Base-by-base conservation (phyloP, 2,113 vertebrate species). In the Poecilia latipinna region DNA sequence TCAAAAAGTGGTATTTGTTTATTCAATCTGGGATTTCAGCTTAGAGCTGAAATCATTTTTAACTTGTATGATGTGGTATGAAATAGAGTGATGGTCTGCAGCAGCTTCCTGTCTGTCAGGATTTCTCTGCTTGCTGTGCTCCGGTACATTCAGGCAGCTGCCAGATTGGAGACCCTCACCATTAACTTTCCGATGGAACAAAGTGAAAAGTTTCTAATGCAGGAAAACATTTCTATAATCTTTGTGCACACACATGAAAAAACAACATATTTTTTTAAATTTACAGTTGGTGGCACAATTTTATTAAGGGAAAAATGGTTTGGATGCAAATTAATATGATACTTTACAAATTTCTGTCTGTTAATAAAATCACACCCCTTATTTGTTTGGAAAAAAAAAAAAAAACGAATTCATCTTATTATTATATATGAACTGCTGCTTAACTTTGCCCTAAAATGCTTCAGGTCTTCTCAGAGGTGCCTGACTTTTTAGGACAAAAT, bases 401-500 rank as follows among this genome's bases (percentile, higher is more conserved):
- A 22, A 51, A 22, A 51, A 51, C 3, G 8, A 24, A 22, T 51
- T 51, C 7, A 22, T 0, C 5, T 7, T 24, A 57, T 10, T 54
- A 19, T 19, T 19, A 48, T 8, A 57, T 57, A 24, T 8, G 24
- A 57, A 2, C 22, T 10, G 24, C 10, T 57, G 8, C 35, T 37
- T 57, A 24, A n/a, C 32, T 65, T 28, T 29, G 35, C 7, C 15
- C 42, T 19, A 17, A 44, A 57, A 57, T 57, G 51, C 8, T 71
- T 42, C 19, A 33, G 33, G 60, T 39, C 1, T 68, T 70, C 74
- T 32, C 17, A 4, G 64, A 72, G 60, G 32, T 0, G 29, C 68
- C 57, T 22, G 6, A 57, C n/a, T 37, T 48, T 31, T 61, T 28
- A 0, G 31, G 13, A 22, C 51, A 51, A 68, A 82, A 75, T 77